Base-by-base conservation (phyloP, 2,888 invertebrate genomes). In the Melanostoma mellinum region DNA sequence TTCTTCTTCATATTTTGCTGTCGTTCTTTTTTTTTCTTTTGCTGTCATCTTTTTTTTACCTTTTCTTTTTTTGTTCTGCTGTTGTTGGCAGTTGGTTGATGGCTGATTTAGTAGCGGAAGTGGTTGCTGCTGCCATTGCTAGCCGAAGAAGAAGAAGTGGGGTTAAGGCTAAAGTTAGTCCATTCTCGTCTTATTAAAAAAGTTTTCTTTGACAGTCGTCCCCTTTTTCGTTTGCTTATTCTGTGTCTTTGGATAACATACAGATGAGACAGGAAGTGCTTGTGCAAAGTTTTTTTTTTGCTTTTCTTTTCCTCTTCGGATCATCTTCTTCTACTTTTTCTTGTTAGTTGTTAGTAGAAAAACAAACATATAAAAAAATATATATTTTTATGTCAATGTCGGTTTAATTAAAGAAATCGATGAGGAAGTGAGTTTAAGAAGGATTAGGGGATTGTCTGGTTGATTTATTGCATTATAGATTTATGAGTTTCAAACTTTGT, bases 81-180 rank as follows among this genome's bases (percentile, higher is more conserved):
- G 71, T 75, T 79, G 84, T 71, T 84, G 79, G 84, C 84, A 84
- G 69, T 84, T 84, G 74, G 79, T 84, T 84, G 84, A 84, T 84
- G 74, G 74, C 74, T 84, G 84, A 75, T 84, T 75, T 84, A 84
- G 79, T 75, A 67, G 79, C 75, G 71, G 84, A 84, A 84, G 71
- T 79, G 74, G 75, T 60, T 71, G 80, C 9, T 67, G 30, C 33
- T 40, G 55, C 30, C 38, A 50, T 63, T 35, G 36, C 8, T 35
- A 10, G 33, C 35, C 38, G 8, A 38, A 44, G 55, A 8, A 35
- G 48, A 9, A 46, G 6, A 9, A 44, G 35, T 48, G 10, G 55
- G 58, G 30, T 36, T 44, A 48, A 38, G 71, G 71, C 40, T 48
- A 79, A 84, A 84, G 65, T 84, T 84, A 74, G 84, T 71, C 84